Evolutionary conservation across 2,888 invertebrate genomes (phyloP).

Genomic region (Coleophora deauratella): DNA sequence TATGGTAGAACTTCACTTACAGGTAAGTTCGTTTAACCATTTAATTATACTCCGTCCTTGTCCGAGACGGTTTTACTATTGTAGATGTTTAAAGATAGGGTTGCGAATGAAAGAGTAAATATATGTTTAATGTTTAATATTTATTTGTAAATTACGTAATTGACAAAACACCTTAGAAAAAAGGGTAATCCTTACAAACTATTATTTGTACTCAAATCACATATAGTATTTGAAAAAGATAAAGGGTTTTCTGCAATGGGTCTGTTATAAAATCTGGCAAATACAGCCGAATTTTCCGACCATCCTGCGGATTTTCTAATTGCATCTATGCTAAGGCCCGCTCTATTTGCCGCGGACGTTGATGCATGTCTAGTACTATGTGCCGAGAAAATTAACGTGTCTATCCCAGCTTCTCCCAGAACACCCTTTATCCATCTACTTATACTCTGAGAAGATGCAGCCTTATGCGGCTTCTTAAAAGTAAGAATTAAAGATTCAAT

Average conservation of each 20-base stretch:
- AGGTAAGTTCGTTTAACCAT: background rate
- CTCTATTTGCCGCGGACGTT: constrained; percentile 11
- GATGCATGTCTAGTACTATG: constrained; percentile 15
- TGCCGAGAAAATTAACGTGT: constrained; percentile 3
- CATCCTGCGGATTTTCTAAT: background rate
- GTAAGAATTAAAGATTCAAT: constrained; percentile 2
- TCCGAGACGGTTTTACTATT: background rate
- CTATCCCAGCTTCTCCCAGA: constrained; percentile 3
- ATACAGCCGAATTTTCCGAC: background rate
- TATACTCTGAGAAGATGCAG: constrained; percentile 9
- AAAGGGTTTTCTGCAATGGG: background rate
- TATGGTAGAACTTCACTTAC: background rate
- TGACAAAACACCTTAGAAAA: background rate
- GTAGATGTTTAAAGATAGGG: background rate
- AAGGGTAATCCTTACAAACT: background rate
- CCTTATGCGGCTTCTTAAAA: constrained; percentile 4
- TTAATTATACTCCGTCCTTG: background rate
- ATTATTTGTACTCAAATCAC: background rate
- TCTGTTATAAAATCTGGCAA: background rate
- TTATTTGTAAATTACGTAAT: background rate
- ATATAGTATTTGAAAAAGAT: background rate
- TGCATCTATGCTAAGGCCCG: background rate
- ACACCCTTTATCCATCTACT: constrained; percentile 9
- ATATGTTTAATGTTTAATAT: background rate
- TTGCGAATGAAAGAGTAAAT: background rate